phyloP scores from a whole-genome alignment of 1,140 invertebrate genomes.

The Mylabris phalerata region DNA sequence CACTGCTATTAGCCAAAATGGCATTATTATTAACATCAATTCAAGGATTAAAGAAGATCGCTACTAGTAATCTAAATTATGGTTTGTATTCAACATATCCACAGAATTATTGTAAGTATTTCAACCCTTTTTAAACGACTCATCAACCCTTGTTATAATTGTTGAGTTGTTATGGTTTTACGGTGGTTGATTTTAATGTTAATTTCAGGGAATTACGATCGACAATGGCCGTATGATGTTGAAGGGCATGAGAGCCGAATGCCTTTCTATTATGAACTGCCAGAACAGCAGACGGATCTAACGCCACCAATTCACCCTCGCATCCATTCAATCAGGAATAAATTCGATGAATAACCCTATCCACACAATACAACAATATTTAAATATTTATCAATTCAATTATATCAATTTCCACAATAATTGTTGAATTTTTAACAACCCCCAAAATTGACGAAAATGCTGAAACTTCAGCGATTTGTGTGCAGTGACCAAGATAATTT shows the following conservation, averaged over 20 bases:
- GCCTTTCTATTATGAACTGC: constrained; percentile 5
- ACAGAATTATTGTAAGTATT: background rate
- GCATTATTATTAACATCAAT: constrained; percentile 68
- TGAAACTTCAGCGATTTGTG: no score
- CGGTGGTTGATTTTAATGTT: no score
- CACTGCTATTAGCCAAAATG: constrained; percentile 66
- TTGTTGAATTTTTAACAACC: no score
- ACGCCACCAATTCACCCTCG: background rate
- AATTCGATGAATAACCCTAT: no score
- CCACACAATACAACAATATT: no score
- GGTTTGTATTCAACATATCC: constrained; percentile 30
- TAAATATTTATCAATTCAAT: no score
- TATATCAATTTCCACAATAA: no score
- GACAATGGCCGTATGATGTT: constrained; percentile 24
- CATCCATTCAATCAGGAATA: background rate
- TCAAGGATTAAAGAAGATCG: constrained; percentile 58
- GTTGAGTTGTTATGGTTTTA: no score
- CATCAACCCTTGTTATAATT: no score
- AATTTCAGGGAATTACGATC: constrained; percentile 31
- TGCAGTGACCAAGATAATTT: no score
- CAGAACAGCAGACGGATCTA: constrained; percentile 1
- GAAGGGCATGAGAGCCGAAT: constrained; percentile 2
- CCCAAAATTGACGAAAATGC: no score
- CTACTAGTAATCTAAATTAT: constrained; percentile 38
- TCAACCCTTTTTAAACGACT: no score